Evolutionary conservation across 1,140 invertebrate species (phyloP), one percentile per base, ranked within the genome.

Genomic region (Solen grandis): DNA sequence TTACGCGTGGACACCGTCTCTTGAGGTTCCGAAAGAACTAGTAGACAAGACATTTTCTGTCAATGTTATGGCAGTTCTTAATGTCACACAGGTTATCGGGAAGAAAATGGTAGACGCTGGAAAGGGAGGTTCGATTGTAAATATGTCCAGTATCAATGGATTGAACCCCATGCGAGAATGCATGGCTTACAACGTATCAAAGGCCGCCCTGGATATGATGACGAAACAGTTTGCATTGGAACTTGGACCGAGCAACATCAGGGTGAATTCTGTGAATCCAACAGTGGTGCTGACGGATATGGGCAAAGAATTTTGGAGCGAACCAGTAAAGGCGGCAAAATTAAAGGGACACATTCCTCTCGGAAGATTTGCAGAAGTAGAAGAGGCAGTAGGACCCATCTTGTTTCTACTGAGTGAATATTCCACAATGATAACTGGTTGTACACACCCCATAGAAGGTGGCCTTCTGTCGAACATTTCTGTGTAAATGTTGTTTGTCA

Each of bases 221-320:
- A 94, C 91, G 16, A 94, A 95, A 86, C 94, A 94, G 0, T 95
- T 97, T 94, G 97, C 97, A 0, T 88, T 97, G 27, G 97, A 98
- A 92, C 92, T 98, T 25, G 97, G 97, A 0, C 94, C 94, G 0
- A 92, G 95, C 54, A 98, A 95, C 52, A 98, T 98, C 78, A 93
- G 97, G 80, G 95, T 97, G 0, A 98, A 98, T 89, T 94, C 94
- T 59, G 95, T 98, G 0, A 97, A 97, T 93, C 97, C 97, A 1
- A 88, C 86, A 0, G 96, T 97, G 0, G 96, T 97, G 22, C 92
- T 97, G 92, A 98, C 97, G 1, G 96, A 95, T 80, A 97, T 98
- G 96, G 96, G 96, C 0, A 94, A 93, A 89, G 89, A 95, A 19
- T 95, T 94, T 22, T 98, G 97, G 97, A 94, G 94, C 10, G 95